Base-by-base conservation (phyloP, 2,888 invertebrate genomes). In the Lysandra coridon region DNA sequence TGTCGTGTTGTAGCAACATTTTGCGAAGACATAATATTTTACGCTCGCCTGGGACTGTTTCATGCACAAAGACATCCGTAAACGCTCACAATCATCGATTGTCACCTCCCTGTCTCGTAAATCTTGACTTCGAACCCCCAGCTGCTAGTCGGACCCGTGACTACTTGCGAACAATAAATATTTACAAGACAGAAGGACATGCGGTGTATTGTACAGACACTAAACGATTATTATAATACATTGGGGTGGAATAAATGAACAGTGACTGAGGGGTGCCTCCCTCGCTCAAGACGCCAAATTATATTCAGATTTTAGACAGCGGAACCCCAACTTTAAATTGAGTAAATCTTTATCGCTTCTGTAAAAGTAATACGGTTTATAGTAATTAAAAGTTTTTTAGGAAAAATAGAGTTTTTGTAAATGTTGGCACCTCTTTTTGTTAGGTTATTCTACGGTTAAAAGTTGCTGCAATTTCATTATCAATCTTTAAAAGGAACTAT, bases 151-250 rank as follows among this genome's bases (percentile, higher is more conserved):
- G 33, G 69, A 37, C 37, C 33, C 69, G 69, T 37, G 69, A 17
- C 69, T 69, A 69, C 14, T 69, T 69, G 4, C 4, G 12, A 14
- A 69, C 33, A 69, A 69, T 69, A 69, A 69, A 69, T 69, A 33
- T 69, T 69, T 33, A 69, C 33, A 33, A 69, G 69, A 69, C 69
- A 33, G 14, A 30, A 69, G 69, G 33, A 69, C 69, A 4, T 69
- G 33, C 33, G 10, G 64, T 64, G 30, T 30, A 64, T 64, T 64
- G 64, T 64, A 64, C 64, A 30, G 30, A 64, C 64, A 69, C 69
- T 69, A 69, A 69, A 69, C 69, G 69, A 69, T 69, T 69, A 69
- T 69, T 37, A 69, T 69, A 69, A 69, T 69, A 69, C 37, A 64
- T 64, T 37, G 69, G 69, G 69, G 69, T 69, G 69, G 69, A 14